Percentiles rank a stretch among this genome's conserved stretches.
These are phyloP conservation scores for Lobophora halterata DNA, from an alignment of 2,888 invertebrate genomes.

Conservation along the genomic window DNA sequence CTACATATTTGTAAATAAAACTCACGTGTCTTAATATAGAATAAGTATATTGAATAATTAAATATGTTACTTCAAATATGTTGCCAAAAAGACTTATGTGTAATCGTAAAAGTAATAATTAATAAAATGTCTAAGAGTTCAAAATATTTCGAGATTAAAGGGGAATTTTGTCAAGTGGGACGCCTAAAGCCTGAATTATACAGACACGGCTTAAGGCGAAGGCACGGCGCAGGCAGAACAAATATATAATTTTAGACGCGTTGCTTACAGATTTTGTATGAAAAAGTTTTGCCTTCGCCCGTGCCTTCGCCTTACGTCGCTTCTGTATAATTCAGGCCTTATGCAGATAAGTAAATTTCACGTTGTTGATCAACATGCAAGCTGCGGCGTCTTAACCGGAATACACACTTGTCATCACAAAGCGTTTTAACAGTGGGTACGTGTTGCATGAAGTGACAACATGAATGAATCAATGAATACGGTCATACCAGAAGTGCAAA, in stretches of 20 bases:
- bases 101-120: slow-evolving; percentile 77
- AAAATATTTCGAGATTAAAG: slow-evolving; percentile 71
- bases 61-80: slow-evolving; percentile 79
- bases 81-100: slow-evolving; percentile 79
- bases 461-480: slow-evolving; percentile 38
- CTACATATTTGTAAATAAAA: slow-evolving; percentile 53
- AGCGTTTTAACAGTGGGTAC: slow-evolving; percentile 42
- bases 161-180: slow-evolving; percentile 54
- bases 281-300: no score
- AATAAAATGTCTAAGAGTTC: slow-evolving; percentile 71
- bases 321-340: no score
- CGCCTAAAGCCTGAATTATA: slow-evolving; percentile 53
- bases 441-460: slow-evolving; percentile 49
- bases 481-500: slow-evolving; percentile 69
- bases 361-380: slow-evolving; percentile 49
- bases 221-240: no score
- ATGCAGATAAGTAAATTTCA: slow-evolving; percentile 19
- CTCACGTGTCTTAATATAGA: slow-evolving; percentile 70
- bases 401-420: slow-evolving; percentile 62
- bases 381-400: slow-evolving; percentile 31
- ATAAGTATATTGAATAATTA: slow-evolving; percentile 82
- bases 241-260: no score
- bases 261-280: no score
- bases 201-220: no score
- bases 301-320: no score